These are phyloP conservation scores for Terebella lapidaria DNA, from an alignment of 2,888 invertebrate species.

Conservation along the genomic window DNA sequence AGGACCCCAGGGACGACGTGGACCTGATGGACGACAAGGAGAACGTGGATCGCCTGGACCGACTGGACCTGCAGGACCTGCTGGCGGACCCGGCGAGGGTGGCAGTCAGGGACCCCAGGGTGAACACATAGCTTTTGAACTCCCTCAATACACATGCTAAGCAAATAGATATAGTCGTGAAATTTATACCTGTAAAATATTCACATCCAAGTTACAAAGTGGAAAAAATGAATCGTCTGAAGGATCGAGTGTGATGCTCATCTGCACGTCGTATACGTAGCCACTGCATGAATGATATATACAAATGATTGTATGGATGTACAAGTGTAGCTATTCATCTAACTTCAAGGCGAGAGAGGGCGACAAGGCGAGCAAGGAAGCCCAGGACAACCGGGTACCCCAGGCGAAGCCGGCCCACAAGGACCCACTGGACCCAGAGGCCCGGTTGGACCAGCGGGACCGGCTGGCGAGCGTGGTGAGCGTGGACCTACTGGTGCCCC, in stretches of 20 bases:
- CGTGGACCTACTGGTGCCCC: constrained; percentile 10
- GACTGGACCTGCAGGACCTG: constrained; percentile 66
- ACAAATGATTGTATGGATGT: too few species aligned
- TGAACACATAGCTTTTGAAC: too few species aligned
- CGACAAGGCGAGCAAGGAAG: constrained; percentile 6
- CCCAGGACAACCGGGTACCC: constrained; percentile 5
- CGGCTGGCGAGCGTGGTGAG: constrained; percentile 43
- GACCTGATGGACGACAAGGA: constrained; percentile 5
- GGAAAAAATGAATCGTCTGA: too few species aligned
- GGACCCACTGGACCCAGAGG: constrained; percentile 13
- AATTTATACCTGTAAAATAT: too few species aligned
- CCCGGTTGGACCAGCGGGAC: background rate
- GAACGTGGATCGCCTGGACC: constrained; percentile 47
- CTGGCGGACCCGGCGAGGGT: constrained; percentile 5
- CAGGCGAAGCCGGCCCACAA: constrained; percentile 3
- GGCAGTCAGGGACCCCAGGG: constrained; percentile 6
- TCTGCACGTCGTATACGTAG: too few species aligned
- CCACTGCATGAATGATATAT: too few species aligned
- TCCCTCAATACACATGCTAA: too few species aligned
- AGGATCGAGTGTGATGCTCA: too few species aligned
- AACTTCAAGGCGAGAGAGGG: too few species aligned
- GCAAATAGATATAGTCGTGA: too few species aligned
- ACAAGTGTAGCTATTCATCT: too few species aligned
- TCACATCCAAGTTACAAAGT: too few species aligned
- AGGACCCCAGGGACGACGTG: constrained; percentile 7